A percentile compares a stretch with the other conserved stretches of the same genome.
Evolutionary conservation across 2,113 vertebrate genomes (phyloP).

Genomic region (Macquaria ambigua): DNA sequence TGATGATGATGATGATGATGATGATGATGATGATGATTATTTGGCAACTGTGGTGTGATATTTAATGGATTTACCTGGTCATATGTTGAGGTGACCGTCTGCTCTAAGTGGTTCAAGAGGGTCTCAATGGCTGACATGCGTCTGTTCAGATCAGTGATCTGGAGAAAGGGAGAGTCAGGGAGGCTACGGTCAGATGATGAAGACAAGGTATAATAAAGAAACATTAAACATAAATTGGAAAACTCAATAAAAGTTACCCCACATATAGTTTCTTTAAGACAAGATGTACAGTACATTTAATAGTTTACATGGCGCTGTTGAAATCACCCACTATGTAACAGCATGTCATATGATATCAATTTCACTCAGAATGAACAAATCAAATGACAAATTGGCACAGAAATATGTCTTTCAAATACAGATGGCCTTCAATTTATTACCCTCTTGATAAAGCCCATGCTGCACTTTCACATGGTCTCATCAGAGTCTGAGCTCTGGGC

Average conservation of each 20-base stretch:
- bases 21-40: background rate
- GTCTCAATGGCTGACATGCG: constrained; percentile 83
- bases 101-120: constrained; percentile 84
- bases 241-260: background rate
- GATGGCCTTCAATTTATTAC: constrained; percentile 1
- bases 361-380: constrained; percentile 19
- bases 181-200: background rate
- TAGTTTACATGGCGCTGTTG: background rate
- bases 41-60: background rate
- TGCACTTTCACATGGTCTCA: constrained; percentile 29
- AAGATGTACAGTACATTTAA: background rate
- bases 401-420: constrained; percentile 7
- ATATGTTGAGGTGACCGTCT: constrained; percentile 76
- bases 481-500: constrained; percentile 9
- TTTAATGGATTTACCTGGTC: constrained; percentile 77
- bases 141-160: constrained; percentile 87
- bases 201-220: background rate
- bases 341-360: background rate
- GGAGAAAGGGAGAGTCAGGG: constrained; percentile 1
- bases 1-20: background rate
- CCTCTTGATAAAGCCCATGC: constrained; percentile 4
- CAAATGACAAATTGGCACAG: background rate
- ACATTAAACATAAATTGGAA: background rate
- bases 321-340: background rate
- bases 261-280: background rate